Base-by-base conservation (phyloP, 2,113 vertebrate genomes). In the Promerops cafer region DNA sequence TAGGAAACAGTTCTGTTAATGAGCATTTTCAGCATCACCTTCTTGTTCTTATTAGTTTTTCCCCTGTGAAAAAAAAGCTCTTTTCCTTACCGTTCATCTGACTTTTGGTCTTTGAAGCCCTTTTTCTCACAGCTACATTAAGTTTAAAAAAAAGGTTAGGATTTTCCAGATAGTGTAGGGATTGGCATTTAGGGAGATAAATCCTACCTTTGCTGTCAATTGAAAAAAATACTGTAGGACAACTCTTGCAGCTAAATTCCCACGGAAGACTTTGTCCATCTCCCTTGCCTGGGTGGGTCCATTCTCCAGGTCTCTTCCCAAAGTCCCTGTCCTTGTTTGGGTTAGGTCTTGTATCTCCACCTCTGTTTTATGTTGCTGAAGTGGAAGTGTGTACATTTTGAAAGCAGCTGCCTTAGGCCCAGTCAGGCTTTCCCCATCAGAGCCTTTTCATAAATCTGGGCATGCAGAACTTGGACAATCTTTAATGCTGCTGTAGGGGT, bases 371-470 rank as follows among this genome's bases (percentile, higher is more conserved):
- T 23, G 30, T 13, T 76, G 39, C 31, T 65, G 30, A 66, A 66
- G 12, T 20, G 52, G 44, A 90, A 83, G 7, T 0, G 0, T 39
- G 11, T 20, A 30, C 23, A 42, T 56, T 45, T 0, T 27, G 42
- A 37, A 75, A 78, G 16, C 13, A 45, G 27, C 57, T 83, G 56
- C 40, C 52, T 81, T 15, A 47, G 33, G 70, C 27, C 8, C 9
- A 44, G 24, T 22, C 60, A 82, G 28, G 13, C 49, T 91, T 85
- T 61, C 60, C n/a, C 40, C 44, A n/a, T 22, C 45, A 9, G 20
- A 50, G 28, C 22, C 27, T 79, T 69, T 42, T 45, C 69, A 86
- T 33, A 53, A 81, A 66, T 22, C 44, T 24, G 44, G 24, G 14
- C 50, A 15, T 27, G 83, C 14, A 84, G 56, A 69, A 28, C 40